A percentile compares a stretch with the other conserved stretches of the same genome.
These are phyloP conservation scores for Diceros bicornis DNA, from an alignment of 2,797 vertebrate species.

Conservation along the genomic window DNA sequence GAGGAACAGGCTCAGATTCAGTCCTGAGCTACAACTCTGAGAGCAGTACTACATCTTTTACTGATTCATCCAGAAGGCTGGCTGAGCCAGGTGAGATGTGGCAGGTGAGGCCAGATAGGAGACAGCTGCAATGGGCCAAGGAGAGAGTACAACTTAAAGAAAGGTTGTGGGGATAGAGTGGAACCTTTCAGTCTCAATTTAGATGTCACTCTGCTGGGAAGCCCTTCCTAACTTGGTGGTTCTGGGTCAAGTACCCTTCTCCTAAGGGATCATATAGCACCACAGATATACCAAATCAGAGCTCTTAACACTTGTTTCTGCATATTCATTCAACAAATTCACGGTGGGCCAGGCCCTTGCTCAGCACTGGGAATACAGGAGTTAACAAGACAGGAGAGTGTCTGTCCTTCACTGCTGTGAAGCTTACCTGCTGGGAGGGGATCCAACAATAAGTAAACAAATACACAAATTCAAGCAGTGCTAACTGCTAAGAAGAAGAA, in stretches of 20 bases:
- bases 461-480: neutral
- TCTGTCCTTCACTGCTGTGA: neutral
- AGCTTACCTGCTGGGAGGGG: neutral
- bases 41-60: neutral
- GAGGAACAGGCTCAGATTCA: neutral
- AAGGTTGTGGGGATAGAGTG: neutral
- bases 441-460: neutral
- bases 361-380: neutral
- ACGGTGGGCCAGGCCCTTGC: neutral
- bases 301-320: neutral
- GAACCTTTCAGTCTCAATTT: neutral
- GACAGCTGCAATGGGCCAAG: too few relatives aligned
- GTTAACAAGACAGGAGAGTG: neutral
- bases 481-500: neutral
- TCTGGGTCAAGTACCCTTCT: neutral
- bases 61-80: neutral
- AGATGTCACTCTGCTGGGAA: neutral
- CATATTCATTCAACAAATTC: neutral
- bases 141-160: neutral
- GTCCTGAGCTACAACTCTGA: neutral
- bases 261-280: neutral
- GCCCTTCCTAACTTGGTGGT: neutral
- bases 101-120: neutral
- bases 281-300: neutral
- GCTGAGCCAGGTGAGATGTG: neutral